phyloP scores from a whole-genome alignment of 2,797 vertebrate species.

The Propithecus perrieri region DNA sequence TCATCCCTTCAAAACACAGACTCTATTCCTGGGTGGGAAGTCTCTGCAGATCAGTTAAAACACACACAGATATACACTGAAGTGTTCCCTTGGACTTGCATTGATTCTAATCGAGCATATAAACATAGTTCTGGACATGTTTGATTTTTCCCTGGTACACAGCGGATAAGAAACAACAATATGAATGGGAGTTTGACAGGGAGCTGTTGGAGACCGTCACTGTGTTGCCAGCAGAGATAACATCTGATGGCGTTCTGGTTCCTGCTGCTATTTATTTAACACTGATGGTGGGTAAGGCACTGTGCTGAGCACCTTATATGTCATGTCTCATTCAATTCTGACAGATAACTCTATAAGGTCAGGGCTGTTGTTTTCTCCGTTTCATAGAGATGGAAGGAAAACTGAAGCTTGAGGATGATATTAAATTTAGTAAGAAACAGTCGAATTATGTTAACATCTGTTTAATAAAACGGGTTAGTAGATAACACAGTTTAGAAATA shows the following conservation, averaged over 20 bases:
- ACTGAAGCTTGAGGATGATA: not conserved
- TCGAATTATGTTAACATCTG: not conserved
- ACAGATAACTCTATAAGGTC: not conserved
- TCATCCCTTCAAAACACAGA: not conserved
- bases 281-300: not conserved
- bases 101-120: not conserved
- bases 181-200: not conserved
- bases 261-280: not conserved
- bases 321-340: not conserved
- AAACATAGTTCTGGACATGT: not conserved
- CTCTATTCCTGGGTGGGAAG: not conserved
- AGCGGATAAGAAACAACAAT: not conserved
- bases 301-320: not conserved
- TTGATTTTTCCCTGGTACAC: not conserved
- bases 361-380: not conserved
- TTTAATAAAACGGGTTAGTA: not conserved
- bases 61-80: not conserved
- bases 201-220: not conserved
- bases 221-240: not conserved
- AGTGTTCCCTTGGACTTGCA: not conserved
- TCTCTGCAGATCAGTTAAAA: not conserved
- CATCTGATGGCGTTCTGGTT: not conserved
- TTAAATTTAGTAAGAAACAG: not conserved
- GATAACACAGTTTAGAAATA: not conserved
- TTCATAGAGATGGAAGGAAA: slow-evolving; percentile 12